A percentile compares a stretch with the other conserved stretches of the same genome.
These are phyloP conservation scores for Acropora tenuis DNA, from an alignment of 64 coral and sea anemone genomes.

Conservation along the genomic window DNA sequence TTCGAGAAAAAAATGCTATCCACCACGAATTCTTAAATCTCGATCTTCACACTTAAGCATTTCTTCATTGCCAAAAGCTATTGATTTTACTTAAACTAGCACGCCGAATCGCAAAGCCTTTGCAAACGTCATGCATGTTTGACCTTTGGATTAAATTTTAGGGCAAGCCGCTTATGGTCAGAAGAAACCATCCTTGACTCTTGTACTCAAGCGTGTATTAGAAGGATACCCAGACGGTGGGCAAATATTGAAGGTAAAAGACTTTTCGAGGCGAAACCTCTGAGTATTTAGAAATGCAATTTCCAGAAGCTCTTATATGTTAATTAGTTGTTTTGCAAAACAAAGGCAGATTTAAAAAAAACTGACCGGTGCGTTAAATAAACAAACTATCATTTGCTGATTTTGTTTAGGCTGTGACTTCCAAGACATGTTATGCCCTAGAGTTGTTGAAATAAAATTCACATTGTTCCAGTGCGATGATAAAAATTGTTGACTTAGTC, in stretches of 20 bases:
- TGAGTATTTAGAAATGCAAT: background rate
- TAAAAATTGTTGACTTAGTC: too few relatives aligned
- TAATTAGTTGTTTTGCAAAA: background rate
- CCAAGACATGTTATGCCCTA: too few relatives aligned
- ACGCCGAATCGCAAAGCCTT: too few relatives aligned
- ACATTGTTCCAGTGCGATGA: too few relatives aligned
- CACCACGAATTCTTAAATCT: background rate
- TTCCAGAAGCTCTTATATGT: constrained; percentile 1
- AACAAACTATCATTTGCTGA: too few relatives aligned
- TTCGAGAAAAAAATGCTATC: too few relatives aligned
- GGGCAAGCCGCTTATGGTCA: constrained; percentile 63
- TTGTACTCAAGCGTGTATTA: constrained; percentile 57
- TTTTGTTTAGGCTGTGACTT: too few relatives aligned
- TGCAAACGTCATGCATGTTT: background rate
- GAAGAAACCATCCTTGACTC: constrained; percentile 56
- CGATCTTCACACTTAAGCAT: background rate
- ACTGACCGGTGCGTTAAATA: too few relatives aligned
- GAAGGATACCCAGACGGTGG: constrained; percentile 79
- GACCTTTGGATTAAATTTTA: background rate
- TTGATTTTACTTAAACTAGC: too few relatives aligned
- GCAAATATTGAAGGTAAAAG: constrained; percentile 74
- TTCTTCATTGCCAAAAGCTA: background rate
- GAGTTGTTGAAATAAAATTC: too few relatives aligned
- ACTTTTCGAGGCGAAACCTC: background rate
- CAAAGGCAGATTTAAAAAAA: background rate